Evolutionary conservation across 2,888 invertebrate species (phyloP).

Genomic region (Pollenia labialis): DNA sequence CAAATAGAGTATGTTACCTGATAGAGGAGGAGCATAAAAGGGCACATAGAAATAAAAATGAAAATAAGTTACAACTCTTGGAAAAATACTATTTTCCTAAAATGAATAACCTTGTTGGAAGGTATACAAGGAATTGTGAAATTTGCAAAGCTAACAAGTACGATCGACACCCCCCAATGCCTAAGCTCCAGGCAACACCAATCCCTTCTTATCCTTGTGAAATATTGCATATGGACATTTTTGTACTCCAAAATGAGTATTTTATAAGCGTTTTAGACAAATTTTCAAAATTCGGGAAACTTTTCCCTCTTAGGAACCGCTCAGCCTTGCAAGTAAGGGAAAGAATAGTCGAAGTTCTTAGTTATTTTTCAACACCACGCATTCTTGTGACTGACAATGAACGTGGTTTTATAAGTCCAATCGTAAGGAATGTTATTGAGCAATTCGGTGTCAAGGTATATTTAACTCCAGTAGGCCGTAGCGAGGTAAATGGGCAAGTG

Average conservation of each 20-base stretch:
- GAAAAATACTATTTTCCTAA: slow-evolving; percentile 30
- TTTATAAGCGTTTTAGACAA: neutral
- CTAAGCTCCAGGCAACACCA: slow-evolving; percentile 22
- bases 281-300: slow-evolving; percentile 19
- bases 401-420: too few species aligned
- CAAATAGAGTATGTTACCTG: too few species aligned
- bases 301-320: neutral
- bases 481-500: slow-evolving; percentile 64
- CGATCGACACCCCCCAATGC: slow-evolving; percentile 15
- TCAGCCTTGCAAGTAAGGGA: slow-evolving; percentile 58
- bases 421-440: slow-evolving; percentile 15
- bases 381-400: too few species aligned
- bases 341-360: slow-evolving; percentile 57
- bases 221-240: neutral
- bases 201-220: slow-evolving; percentile 20
- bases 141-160: slow-evolving; percentile 21
- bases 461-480: slow-evolving; percentile 55
- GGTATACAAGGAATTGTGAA: neutral
- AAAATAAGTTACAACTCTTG: slow-evolving; percentile 42
- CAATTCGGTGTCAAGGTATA: slow-evolving; percentile 20
- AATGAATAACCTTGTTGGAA: slow-evolving; percentile 12
- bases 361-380: too few species aligned
- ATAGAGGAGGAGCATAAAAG: slow-evolving; percentile 24
- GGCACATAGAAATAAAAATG: slow-evolving; percentile 46
- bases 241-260: neutral